phyloP scores from a whole-genome alignment of 2,797 vertebrate species.

The Sebastiscus tertius region DNA sequence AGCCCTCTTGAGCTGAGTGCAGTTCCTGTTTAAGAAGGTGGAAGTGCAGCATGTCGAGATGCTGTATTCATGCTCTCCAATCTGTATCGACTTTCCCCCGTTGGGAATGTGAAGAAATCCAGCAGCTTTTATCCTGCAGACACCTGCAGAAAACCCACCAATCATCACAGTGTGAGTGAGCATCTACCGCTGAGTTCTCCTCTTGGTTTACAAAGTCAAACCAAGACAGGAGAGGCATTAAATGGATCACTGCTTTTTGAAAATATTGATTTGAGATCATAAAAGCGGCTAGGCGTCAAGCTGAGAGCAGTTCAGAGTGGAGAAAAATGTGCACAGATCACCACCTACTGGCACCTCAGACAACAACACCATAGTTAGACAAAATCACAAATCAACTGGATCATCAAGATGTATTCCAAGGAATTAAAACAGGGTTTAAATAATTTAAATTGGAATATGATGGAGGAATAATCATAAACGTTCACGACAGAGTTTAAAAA shows the following conservation, averaged over 20 bases:
- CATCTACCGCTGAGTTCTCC: background rate
- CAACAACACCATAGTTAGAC: background rate
- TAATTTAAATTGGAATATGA: background rate
- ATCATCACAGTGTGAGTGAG: slow-evolving; percentile 1
- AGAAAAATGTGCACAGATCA: slow-evolving; percentile 26
- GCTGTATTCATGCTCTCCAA: background rate
- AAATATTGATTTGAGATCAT: slow-evolving; percentile 9
- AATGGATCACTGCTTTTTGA: background rate
- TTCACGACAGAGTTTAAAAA: background rate
- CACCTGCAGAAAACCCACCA: background rate
- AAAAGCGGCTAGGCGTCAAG: background rate
- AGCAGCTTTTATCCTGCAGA: slow-evolving; percentile 13
- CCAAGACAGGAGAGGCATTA: slow-evolving; percentile 8
- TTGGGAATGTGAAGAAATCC: slow-evolving; percentile 1
- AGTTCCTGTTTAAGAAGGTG: slow-evolving; percentile 1
- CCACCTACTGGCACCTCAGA: slow-evolving; percentile 55
- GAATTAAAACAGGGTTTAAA: background rate
- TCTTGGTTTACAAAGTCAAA: slow-evolving; percentile 19
- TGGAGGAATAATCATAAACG: background rate
- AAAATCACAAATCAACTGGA: background rate
- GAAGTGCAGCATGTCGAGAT: background rate
- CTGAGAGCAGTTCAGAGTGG: background rate
- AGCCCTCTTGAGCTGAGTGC: background rate
- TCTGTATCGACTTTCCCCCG: slow-evolving; percentile 2
- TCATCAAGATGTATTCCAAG: background rate